Evolutionary conservation across 2,113 vertebrate species (phyloP).

Genomic region (Vulpes lagopus): DNA sequence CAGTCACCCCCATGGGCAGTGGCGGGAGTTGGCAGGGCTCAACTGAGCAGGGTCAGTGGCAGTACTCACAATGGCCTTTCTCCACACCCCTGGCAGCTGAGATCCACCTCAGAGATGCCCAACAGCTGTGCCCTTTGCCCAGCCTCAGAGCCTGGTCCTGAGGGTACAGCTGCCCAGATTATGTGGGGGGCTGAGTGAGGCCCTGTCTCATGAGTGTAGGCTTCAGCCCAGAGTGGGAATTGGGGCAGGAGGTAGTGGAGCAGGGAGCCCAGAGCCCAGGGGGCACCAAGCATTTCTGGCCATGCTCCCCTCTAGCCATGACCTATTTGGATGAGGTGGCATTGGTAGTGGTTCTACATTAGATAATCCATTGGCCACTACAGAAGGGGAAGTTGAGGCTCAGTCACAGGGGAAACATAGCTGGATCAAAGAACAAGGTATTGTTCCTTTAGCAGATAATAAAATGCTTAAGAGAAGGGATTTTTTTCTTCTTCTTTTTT

Average conservation of each 20-base stretch:
- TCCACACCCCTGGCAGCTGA: constrained; percentile 79
- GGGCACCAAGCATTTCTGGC: not conserved
- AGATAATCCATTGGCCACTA: not conserved
- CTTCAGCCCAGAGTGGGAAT: not conserved
- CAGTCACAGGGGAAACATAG: not conserved
- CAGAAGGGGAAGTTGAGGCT: constrained; percentile 33
- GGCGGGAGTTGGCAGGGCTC: constrained; percentile 57
- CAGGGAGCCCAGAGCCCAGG: not conserved
- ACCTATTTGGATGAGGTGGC: not conserved
- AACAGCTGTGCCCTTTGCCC: constrained; percentile 76
- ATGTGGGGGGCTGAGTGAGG: not conserved
- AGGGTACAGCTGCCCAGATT: constrained; percentile 71
- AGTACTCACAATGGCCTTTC: constrained; percentile 61
- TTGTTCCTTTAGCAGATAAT: not conserved
- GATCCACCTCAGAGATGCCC: constrained; percentile 78
- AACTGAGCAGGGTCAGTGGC: not conserved
- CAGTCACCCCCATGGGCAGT: not conserved
- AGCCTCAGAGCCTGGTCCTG: constrained; percentile 34
- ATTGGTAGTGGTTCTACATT: not conserved
- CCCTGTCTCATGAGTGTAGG: not conserved
- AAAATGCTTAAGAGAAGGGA: not conserved
- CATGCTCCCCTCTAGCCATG: not conserved
- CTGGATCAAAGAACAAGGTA: not conserved
- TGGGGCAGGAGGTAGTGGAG: not conserved
- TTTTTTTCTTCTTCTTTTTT: not conserved